Base-by-base conservation (phyloP, 2,797 vertebrate species). In the Orientallactaga sibirica region DNA sequence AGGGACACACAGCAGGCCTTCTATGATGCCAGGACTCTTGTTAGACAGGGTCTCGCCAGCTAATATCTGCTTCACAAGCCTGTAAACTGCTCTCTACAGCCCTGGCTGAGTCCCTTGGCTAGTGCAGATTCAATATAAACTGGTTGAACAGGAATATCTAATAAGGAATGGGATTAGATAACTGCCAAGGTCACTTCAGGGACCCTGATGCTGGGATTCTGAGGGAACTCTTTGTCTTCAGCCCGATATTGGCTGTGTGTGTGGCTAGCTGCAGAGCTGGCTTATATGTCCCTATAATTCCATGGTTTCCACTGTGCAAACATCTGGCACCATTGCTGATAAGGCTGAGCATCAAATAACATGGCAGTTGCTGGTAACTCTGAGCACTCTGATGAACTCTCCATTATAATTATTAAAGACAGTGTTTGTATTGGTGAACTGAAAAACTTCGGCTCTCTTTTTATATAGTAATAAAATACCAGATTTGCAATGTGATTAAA, bases 191-290 rank as follows among this genome's bases (percentile, higher is more conserved):
- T 82, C 3, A 37, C 52, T 84, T 68, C 29, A 1, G 25, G 86
- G 8, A 29, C 55, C 70, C 37, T 22, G 1, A 9, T 2, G 62
- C n/a, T 25, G 64, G 67, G 86, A 15, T 33, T 88, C 48, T 14
- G 43, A 62, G 37, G 92, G 83, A 70, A 93, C 27, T 11, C 41
- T 37, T 61, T 58, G 25, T 70, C 86, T 84, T 61, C 0, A n/a
- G 70, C 7, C 77, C 16, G 41, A 41, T 7, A 4, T 0, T 22
- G 15, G 85, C 48, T 11, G 1, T 10, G 15, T 0, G 9, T 0
- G 33, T 16, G 81, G 75, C 37, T n/a, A 14, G 89, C 24, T 33
- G 79, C 16, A 52, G n/a, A 64, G 77, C 27, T 0, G 3, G 55
- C 19, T 82, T 41, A 7, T 4, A 7, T 0, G 33, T 48, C 68